Evolutionary conservation across 2,888 invertebrate species (phyloP), one percentile per base, ranked within the genome.

Genomic region (Molanna angustata): DNA sequence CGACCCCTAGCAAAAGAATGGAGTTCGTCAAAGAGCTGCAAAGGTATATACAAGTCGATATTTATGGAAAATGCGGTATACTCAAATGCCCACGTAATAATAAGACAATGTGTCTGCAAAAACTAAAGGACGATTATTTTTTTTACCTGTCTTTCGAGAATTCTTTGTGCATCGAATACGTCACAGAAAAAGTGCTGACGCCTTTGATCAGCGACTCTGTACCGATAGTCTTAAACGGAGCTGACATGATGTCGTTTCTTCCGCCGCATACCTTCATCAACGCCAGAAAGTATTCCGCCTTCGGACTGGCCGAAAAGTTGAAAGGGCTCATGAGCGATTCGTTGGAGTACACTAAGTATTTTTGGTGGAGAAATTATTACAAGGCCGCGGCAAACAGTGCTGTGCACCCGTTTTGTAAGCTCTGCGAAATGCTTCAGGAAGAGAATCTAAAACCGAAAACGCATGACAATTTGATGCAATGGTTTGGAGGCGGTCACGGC

Each of bases 141-240:
- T 86, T 86, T 64, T 85, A 86, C 62, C 67, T 86, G 49, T 68
- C 78, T 7, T 85, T 86, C 61, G 86, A 86, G 64, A 86, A 86
- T 64, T 81, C 84, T 11, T 73, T 84, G 54, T 86, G 85, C 67
- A 67, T 71, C 41, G 85, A 86, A 65, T 86, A 86, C 64, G 80
- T 86, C 32, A 84, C 85, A 1, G 85, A 86, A 64, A 86, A 86
- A 65, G 75, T 80, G 61, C 80, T 74, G 66, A 64, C 64, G 43
- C 64, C 65, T 31, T 60, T 65, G 52, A 71, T 73, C 61, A 74
- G 76, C 65, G 70, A 75, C 61, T 69, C 77, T 32, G 63, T 80
- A 19, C 56, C 56, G 19, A 77, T 85, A 3, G 84, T 84, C 4
- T 84, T 82, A 71, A 84, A 86, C 1, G 85, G 83, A n/a, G 79